Conservation (phyloP, 2,113 vertebrate genomes). For the Saccopteryx leptura region DNA sequence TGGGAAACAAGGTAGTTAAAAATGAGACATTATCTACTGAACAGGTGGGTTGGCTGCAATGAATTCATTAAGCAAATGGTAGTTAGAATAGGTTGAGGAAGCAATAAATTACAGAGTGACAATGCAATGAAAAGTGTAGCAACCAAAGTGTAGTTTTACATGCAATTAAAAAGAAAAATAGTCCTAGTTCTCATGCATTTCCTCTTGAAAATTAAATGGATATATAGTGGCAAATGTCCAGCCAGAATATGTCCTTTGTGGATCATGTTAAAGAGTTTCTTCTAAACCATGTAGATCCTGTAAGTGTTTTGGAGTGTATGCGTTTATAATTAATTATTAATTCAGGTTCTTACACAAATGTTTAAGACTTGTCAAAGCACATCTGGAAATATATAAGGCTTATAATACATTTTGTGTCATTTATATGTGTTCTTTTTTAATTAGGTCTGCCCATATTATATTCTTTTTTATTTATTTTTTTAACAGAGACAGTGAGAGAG, state of each 20-base stretch:
- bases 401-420: background rate
- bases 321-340: background rate
- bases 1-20: background rate
- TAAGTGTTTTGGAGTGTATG: background rate
- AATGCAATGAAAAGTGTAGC: background rate
- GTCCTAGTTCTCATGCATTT: background rate
- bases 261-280: background rate
- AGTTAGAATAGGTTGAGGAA: background rate
- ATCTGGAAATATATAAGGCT: background rate
- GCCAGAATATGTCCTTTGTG: background rate
- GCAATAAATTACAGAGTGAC: background rate
- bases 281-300: background rate
- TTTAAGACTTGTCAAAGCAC: background rate
- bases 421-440: background rate
- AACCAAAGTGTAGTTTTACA: background rate
- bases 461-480: background rate
- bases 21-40: background rate
- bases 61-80: background rate
- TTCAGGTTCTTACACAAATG: background rate
- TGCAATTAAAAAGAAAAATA: background rate
- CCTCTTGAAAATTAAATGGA: background rate
- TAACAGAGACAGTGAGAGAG: too few species aligned
- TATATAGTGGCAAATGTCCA: background rate
- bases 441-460: background rate
- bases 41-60: background rate